A percentile compares a stretch with the other conserved stretches of the same genome.
These are phyloP conservation scores for Euglossa dilemma DNA, from an alignment of 1,140 invertebrate genomes.

Conservation along the genomic window DNA sequence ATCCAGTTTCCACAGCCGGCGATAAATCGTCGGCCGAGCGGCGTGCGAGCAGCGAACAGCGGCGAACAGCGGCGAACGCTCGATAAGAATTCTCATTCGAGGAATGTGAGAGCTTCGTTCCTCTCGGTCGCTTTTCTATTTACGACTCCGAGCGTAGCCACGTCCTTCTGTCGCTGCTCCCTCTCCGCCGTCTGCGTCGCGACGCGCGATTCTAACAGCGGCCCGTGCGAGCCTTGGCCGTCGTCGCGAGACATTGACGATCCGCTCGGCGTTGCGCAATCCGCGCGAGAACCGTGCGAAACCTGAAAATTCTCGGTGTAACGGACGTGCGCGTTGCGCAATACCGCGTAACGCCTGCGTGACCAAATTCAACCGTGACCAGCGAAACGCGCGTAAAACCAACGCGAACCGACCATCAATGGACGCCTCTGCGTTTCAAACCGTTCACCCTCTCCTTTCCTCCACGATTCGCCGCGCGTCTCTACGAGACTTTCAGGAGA, in stretches of 20 bases:
- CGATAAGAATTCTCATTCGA: conserved; percentile 22
- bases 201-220: not conserved
- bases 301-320: conserved; percentile 54
- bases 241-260: too few species aligned
- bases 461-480: too few species aligned
- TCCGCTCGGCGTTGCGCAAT: conserved; percentile 58
- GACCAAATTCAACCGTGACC: conserved; percentile 9
- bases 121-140: conserved; percentile 50
- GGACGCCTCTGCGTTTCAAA: too few species aligned
- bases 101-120: conserved; percentile 23
- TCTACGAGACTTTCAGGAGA: too few species aligned
- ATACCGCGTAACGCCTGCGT: conserved; percentile 28
- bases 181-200: conserved; percentile 8
- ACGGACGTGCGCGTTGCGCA: conserved; percentile 33
- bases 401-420: too few species aligned
- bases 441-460: too few species aligned
- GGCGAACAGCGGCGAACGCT: too few species aligned
- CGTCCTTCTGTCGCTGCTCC: conserved; percentile 49
- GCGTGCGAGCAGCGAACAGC: too few species aligned
- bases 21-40: not conserved
- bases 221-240: too few species aligned
- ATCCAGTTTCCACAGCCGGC: not conserved
- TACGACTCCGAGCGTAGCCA: conserved; percentile 19
- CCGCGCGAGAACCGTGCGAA: conserved; percentile 48
- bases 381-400: not conserved